Percentiles rank a stretch among this genome's conserved stretches.
Evolutionary conservation across 1,140 invertebrate species (phyloP).

Genomic region (Drosophila orena): DNA sequence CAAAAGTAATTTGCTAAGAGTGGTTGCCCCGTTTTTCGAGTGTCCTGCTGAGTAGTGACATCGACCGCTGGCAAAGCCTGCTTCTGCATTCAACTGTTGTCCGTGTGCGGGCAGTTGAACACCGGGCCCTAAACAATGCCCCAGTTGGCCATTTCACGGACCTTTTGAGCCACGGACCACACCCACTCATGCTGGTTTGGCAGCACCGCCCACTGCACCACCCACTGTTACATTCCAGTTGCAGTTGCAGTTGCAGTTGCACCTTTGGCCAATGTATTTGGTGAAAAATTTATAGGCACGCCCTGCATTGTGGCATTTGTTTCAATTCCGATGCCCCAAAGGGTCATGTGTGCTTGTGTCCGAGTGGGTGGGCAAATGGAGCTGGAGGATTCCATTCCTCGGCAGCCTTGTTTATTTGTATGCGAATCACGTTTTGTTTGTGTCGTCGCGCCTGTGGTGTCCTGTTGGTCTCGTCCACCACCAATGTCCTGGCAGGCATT

Average conservation of each 20-base stretch:
- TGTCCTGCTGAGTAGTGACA: conserved; percentile 9
- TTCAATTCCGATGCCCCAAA: conserved; percentile 66
- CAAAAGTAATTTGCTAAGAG: no score
- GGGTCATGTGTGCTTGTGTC: conserved; percentile 27
- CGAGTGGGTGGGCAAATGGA: background rate
- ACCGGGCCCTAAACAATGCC: conserved; percentile 65
- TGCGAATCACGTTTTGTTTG: conserved; percentile 80
- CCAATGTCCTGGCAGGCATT: conserved; percentile 53
- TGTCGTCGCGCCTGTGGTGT: conserved; percentile 79
- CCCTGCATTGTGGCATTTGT: conserved; percentile 74
- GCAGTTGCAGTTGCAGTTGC: conserved; percentile 39
- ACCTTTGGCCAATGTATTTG: conserved; percentile 73
- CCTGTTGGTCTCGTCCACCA: conserved; percentile 14
- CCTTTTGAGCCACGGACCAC: conserved; percentile 34
- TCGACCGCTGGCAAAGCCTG: conserved; percentile 20
- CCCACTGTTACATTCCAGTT: conserved; percentile 15
- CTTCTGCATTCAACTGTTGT: conserved; percentile 72
- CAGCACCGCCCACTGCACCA: background rate
- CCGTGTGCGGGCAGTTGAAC: conserved; percentile 55
- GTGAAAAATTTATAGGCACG: conserved; percentile 81
- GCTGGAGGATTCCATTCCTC: background rate
- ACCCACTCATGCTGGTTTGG: background rate
- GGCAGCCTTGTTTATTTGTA: conserved; percentile 73
- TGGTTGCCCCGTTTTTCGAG: background rate
- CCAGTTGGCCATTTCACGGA: conserved; percentile 70